phyloP scores from a whole-genome alignment of 2,113 vertebrate genomes.

The Sylvia atricapilla region DNA sequence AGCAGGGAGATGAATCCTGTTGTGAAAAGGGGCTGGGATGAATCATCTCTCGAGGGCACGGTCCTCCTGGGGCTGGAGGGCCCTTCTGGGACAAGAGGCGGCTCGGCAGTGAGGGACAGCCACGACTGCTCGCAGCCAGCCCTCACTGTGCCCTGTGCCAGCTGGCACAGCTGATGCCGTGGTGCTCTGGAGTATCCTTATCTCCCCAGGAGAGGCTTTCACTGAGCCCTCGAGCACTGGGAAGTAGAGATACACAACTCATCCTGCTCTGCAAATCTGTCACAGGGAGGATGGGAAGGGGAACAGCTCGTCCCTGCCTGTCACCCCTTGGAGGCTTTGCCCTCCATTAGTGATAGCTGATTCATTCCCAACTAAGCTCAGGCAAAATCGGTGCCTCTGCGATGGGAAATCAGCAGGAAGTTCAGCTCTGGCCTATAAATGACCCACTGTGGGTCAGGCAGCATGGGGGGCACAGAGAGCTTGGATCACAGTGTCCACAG shows the following conservation, averaged over 20 bases:
- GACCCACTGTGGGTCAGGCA: neutral
- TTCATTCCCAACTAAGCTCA: neutral
- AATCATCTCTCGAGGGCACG: neutral
- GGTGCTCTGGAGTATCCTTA: slow-evolving; percentile 29
- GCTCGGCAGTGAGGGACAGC: fast-evolving
- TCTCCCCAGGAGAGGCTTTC: slow-evolving; percentile 9
- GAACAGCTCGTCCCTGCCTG: neutral
- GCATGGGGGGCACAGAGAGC: neutral
- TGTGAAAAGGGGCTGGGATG: fast-evolving
- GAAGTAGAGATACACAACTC: neutral
- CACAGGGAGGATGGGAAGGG: neutral
- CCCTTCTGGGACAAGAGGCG: neutral
- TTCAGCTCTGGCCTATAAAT: neutral
- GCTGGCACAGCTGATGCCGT: neutral
- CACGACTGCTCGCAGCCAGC: neutral
- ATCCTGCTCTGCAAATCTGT: neutral
- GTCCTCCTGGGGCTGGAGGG: neutral
- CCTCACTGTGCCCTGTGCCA: neutral
- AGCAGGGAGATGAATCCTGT: neutral
- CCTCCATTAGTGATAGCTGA: neutral
- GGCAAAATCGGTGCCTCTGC: neutral
- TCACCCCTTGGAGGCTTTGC: neutral
- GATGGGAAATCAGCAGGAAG: neutral
- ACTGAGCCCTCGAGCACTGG: neutral
- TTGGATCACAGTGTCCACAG: neutral